Base-by-base conservation (phyloP, 2,888 invertebrate species). In the Piscicola geometra region DNA sequence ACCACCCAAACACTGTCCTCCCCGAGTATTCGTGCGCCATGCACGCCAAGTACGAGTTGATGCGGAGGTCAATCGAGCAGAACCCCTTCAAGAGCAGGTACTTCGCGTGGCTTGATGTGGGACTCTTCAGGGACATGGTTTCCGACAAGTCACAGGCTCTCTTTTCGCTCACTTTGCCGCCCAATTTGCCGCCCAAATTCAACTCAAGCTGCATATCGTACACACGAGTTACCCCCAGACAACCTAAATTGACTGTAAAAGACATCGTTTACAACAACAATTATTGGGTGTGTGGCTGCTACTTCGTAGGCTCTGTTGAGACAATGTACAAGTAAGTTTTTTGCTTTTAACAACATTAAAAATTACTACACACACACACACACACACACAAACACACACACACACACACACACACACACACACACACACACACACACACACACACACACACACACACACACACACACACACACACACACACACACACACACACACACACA, bases 1-100 rank as follows among this genome's bases (percentile, higher is more conserved):
- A 78, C 75, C 76, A 79, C n/a, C 83, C 83, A 32, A 83, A 83
- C 72, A 83, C 83, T 1, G 80, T 82, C 9, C 77, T 81, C n/a
- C 80, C 82, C 9, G 81, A 80, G 18, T 83, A 83, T 76, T 81
- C 82, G 1, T 82, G 82, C 75, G 80, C 80, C 47, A 83, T 83
- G 83, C 82, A 83, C 78, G 82, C 82, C 21, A 83, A 83, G 76
- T 83, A 82, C 78, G 83, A 83, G 74, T 75, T 83, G 15, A 77
- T 83, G 68, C 76, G 80, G 33, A 79, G 77, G 60, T 81, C 81
- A 1, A 80, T 81, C 1, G 75, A 76, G 36, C 76, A 80, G 33
- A 80, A 81, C 67, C 78, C 80, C 35, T 81, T 80, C 71, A 75
- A 77, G 21, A 83, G 83, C 0, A 79, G 80, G 69, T 82, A 82